These are phyloP conservation scores for Spondyliosoma cantharus DNA, from an alignment of 2,797 vertebrate species.

Conservation along the genomic window DNA sequence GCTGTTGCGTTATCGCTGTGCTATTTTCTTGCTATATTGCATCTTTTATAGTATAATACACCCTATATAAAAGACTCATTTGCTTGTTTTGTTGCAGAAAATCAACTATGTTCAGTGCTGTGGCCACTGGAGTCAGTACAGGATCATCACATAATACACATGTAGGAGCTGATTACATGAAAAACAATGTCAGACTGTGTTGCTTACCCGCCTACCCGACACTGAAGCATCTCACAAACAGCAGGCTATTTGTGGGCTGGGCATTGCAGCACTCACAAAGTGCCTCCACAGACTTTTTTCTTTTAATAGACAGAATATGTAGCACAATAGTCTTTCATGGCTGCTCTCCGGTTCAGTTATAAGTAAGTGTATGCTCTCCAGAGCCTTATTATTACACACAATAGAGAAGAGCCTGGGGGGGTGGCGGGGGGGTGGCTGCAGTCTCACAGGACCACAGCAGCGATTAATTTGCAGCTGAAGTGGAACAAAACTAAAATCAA, in stretches of 20 bases:
- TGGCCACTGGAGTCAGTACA: not conserved
- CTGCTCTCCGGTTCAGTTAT: slow-evolving; percentile 64
- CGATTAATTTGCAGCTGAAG: slow-evolving; percentile 69
- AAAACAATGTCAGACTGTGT: slow-evolving; percentile 48
- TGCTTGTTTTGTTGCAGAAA: not conserved
- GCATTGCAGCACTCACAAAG: slow-evolving; percentile 46
- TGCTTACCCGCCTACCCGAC: slow-evolving; percentile 14
- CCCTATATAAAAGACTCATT: not conserved
- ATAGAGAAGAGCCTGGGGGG: slow-evolving; percentile 60
- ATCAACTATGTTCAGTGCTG: not conserved
- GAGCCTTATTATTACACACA: slow-evolving; percentile 79
- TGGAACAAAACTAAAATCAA: slow-evolving; percentile 68
- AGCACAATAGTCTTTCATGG: slow-evolving; percentile 69
- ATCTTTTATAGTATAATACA: slow-evolving; percentile 18
- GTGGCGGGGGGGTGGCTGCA: not conserved
- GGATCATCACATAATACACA: slow-evolving; percentile 26
- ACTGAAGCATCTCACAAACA: slow-evolving; percentile 33
- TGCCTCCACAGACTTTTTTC: slow-evolving; percentile 49
- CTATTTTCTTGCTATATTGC: slow-evolving; percentile 8
- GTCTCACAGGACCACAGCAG: slow-evolving; percentile 59
- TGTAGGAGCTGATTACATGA: slow-evolving; percentile 54
- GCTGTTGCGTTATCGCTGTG: not conserved
- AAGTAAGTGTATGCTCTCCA: slow-evolving; percentile 72
- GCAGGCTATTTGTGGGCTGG: slow-evolving; percentile 40
- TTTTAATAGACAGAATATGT: slow-evolving; percentile 71